phyloP scores from a whole-genome alignment of 2,888 invertebrate species.

The Alsophila aescularia region DNA sequence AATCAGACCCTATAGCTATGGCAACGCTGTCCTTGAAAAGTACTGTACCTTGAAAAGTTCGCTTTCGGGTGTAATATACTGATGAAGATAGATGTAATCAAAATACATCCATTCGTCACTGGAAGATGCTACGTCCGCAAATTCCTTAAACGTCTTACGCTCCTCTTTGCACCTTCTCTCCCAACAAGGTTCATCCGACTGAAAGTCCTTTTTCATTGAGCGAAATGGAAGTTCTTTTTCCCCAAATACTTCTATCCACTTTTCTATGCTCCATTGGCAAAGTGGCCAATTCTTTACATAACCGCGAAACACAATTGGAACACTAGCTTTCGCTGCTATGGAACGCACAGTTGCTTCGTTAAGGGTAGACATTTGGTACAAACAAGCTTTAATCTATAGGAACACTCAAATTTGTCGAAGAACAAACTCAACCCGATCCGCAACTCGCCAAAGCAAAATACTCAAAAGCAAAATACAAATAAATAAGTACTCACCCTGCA shows the following conservation, averaged over 20 bases:
- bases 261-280: conserved; percentile 84
- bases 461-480: too few relatives aligned
- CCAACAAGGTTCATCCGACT: conserved; percentile 89
- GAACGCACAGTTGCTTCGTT: conserved; percentile 58
- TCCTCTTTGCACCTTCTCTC: conserved; percentile 87
- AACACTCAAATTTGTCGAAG: too few relatives aligned
- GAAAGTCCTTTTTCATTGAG: conserved; percentile 63
- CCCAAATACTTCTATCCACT: conserved; percentile 85
- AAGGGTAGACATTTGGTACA: conserved; percentile 56
- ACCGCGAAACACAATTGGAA: conserved; percentile 82
- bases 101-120: conserved; percentile 90
- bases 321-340: conserved; percentile 52
- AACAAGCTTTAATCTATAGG: too few relatives aligned
- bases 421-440: too few relatives aligned
- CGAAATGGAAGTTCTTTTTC: conserved; percentile 85
- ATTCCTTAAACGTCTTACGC: conserved; percentile 86
- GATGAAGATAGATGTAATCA: conserved; percentile 92
- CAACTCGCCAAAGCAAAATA: too few relatives aligned
- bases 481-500: too few relatives aligned
- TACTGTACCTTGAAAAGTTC: conserved; percentile 84
- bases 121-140: conserved; percentile 73
- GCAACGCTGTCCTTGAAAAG: not conserved
- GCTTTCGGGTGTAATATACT: conserved; percentile 85
- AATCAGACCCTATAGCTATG: too few relatives aligned
- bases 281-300: conserved; percentile 84